These are phyloP conservation scores for Agapornis canus DNA, from an alignment of 2,797 vertebrate genomes.

Conservation along the genomic window DNA sequence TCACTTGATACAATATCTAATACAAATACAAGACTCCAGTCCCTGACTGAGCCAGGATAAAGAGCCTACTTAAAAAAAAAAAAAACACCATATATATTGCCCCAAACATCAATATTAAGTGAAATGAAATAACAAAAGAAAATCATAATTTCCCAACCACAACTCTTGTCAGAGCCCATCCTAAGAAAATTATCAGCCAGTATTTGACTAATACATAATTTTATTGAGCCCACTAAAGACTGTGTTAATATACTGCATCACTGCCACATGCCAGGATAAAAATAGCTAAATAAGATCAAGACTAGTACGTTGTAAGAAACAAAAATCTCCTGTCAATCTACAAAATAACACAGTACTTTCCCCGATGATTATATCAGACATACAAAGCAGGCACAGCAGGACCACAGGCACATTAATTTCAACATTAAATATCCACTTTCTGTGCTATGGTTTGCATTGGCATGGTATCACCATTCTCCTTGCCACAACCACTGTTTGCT, in stretches of 20 bases:
- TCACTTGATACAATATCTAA: conserved; percentile 48
- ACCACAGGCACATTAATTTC: not conserved
- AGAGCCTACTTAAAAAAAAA: not conserved
- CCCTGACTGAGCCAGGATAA: not conserved
- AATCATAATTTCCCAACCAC: not conserved
- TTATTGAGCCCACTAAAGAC: not conserved
- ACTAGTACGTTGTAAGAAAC: not conserved
- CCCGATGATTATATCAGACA: not conserved
- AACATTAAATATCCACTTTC: not conserved
- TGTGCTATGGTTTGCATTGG: not conserved
- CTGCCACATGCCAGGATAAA: not conserved
- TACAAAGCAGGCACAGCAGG: not conserved
- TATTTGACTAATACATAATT: conserved; percentile 19
- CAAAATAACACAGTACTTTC: not conserved
- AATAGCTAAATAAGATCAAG: not conserved
- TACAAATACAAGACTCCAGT: conserved; percentile 5
- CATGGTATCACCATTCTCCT: accelerated
- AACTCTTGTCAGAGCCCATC: not conserved
- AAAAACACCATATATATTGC: not conserved
- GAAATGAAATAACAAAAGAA: conserved; percentile 28
- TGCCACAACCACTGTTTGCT: accelerated
- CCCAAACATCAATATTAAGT: not conserved
- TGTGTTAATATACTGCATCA: not conserved
- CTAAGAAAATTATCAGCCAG: not conserved
- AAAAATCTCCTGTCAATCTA: not conserved